These are phyloP conservation scores for Ictidomys tridecemlineatus DNA, from an alignment of 2,113 vertebrate species.

Conservation along the genomic window DNA sequence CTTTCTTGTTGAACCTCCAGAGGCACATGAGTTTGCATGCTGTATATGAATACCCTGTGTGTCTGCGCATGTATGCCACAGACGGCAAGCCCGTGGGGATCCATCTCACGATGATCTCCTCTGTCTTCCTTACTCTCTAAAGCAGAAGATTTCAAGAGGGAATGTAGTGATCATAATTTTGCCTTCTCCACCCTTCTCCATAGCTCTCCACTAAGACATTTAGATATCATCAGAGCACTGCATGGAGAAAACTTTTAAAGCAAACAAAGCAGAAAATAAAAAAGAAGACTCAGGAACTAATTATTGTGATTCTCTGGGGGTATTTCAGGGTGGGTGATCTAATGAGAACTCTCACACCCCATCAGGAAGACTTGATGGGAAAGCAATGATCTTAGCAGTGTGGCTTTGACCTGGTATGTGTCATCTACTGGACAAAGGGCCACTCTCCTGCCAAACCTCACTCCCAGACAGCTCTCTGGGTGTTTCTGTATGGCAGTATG, in stretches of 20 bases:
- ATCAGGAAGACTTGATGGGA: constrained; percentile 73
- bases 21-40: not conserved
- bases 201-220: constrained; percentile 45
- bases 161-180: not conserved
- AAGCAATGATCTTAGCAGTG: constrained; percentile 60
- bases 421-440: constrained; percentile 61
- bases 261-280: constrained; percentile 82
- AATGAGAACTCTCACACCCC: constrained; percentile 77
- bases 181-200: not conserved
- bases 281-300: constrained; percentile 78
- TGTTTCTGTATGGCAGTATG: not conserved
- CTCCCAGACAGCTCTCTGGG: not conserved
- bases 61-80: not conserved
- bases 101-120: not conserved
- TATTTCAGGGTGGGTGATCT: constrained; percentile 80
- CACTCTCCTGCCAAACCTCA: constrained; percentile 19
- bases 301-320: constrained; percentile 75
- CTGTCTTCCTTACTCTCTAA: not conserved
- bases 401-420: constrained; percentile 61
- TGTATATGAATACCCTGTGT: not conserved
- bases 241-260: constrained; percentile 75
- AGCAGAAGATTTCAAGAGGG: constrained; percentile 16
- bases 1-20: not conserved
- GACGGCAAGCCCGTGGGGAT: fast-evolving
- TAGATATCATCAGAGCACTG: constrained; percentile 54